A percentile compares a stretch with the other conserved stretches of the same genome.
Conservation (phyloP, 2,113 vertebrate species). For the Phoxinus phoxinus region DNA sequence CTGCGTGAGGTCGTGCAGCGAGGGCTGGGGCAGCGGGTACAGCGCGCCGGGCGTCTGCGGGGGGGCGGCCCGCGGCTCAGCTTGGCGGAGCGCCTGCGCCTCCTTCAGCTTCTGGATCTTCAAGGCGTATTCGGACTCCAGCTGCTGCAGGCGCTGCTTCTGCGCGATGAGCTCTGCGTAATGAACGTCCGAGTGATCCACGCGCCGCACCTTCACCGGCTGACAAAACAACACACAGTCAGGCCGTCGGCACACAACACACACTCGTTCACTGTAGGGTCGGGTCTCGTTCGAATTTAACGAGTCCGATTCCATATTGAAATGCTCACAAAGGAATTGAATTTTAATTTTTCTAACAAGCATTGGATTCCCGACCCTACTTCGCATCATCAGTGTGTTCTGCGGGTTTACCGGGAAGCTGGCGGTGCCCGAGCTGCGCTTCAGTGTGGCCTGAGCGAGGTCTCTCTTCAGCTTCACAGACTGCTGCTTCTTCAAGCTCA, state of each 20-base stretch:
- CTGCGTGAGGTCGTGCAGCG: slow-evolving; percentile 95
- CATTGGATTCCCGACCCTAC: not conserved
- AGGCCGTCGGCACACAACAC: not conserved
- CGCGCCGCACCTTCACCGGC: slow-evolving; percentile 83
- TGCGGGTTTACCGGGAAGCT: slow-evolving; percentile 1
- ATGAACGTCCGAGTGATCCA: slow-evolving; percentile 80
- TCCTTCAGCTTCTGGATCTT: slow-evolving; percentile 97
- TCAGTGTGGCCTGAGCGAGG: slow-evolving; percentile 75
- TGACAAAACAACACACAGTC: slow-evolving; percentile 56
- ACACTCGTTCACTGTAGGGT: not conserved
- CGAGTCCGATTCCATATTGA: too few species aligned
- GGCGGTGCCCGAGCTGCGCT: not conserved
- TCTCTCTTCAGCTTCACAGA: slow-evolving; percentile 84
- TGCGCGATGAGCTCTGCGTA: slow-evolving; percentile 90
- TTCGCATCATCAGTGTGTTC: not conserved
- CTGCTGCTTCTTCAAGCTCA: slow-evolving; percentile 86
- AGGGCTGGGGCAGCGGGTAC: slow-evolving; percentile 88
- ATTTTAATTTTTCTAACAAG: too few species aligned
- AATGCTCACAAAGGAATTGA: too few species aligned
- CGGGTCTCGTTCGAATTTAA: too few species aligned
- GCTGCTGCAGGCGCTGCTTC: slow-evolving; percentile 91
- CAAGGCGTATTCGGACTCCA: slow-evolving; percentile 94
- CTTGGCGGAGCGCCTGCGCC: slow-evolving; percentile 83
- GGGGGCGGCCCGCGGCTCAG: slow-evolving; percentile 64
- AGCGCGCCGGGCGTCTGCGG: slow-evolving; percentile 77